phyloP scores from a whole-genome alignment of 2,888 invertebrate genomes.

The Lepidochrysops patricia region DNA sequence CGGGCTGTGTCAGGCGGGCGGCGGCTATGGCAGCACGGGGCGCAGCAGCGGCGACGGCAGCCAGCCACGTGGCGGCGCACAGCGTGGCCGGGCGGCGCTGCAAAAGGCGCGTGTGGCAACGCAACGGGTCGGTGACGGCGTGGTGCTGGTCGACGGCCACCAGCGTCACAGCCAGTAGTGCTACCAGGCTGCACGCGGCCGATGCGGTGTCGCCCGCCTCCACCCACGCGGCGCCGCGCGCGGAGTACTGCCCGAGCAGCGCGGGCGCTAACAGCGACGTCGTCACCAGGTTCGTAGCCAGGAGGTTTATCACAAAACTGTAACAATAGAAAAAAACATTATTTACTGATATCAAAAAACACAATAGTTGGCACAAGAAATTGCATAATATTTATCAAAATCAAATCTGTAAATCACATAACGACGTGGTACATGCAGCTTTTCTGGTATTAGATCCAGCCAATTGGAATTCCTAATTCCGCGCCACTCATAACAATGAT shows the following conservation, averaged over 20 bases:
- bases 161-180: slow-evolving; percentile 56
- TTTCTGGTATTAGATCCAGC: background rate
- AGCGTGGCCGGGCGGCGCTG: slow-evolving; percentile 60
- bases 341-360: slow-evolving; percentile 10
- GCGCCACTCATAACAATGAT: background rate
- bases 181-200: slow-evolving; percentile 51
- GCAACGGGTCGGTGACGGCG: slow-evolving; percentile 68
- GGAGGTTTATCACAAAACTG: slow-evolving; percentile 79
- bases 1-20: slow-evolving; percentile 45
- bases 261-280: slow-evolving; percentile 68
- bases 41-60: slow-evolving; percentile 53
- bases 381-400: too few relatives aligned
- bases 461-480: background rate
- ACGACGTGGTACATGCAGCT: background rate
- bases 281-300: slow-evolving; percentile 65
- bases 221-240: slow-evolving; percentile 76
- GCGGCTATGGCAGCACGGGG: slow-evolving; percentile 49
- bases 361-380: background rate
- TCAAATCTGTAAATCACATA: background rate
- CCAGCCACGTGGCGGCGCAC: slow-evolving; percentile 71
- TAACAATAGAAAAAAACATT: slow-evolving; percentile 38
- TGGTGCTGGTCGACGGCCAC: slow-evolving; percentile 72
- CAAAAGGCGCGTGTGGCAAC: slow-evolving; percentile 66
- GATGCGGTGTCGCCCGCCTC: slow-evolving; percentile 70
- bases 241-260: slow-evolving; percentile 73